A percentile compares a stretch with the other conserved stretches of the same genome.
These are phyloP conservation scores for Dynastes hyllus DNA, from an alignment of 2,888 invertebrate species.

Conservation along the genomic window DNA sequence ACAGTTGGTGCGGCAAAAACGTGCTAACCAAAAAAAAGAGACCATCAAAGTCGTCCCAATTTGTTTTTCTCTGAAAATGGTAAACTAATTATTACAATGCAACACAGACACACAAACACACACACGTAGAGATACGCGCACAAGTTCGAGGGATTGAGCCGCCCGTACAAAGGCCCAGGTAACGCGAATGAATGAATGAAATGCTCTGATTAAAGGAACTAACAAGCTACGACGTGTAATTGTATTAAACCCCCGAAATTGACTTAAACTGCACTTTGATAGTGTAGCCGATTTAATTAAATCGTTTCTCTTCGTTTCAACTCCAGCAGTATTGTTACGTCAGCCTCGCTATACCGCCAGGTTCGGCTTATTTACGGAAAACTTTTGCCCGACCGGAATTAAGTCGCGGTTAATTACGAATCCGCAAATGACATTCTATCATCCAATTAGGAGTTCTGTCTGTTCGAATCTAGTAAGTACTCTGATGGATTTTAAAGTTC, in stretches of 20 bases:
- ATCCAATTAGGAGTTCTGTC: slow-evolving; percentile 16
- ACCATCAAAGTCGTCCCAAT: neutral
- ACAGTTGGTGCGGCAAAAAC: neutral
- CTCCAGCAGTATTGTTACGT: too few species aligned
- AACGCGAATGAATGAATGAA: slow-evolving; percentile 13
- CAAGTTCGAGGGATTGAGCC: neutral
- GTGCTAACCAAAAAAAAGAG: neutral
- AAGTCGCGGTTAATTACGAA: slow-evolving; percentile 31
- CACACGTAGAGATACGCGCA: too few species aligned
- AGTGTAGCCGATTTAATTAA: slow-evolving; percentile 44
- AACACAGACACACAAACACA: too few species aligned
- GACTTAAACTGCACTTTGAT: slow-evolving; percentile 47
- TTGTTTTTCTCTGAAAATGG: slow-evolving; percentile 25
- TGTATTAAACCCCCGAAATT: slow-evolving; percentile 35
- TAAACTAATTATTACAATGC: slow-evolving; percentile 33
- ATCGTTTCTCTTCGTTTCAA: neutral
- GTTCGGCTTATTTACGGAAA: slow-evolving; percentile 30
- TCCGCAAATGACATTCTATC: slow-evolving; percentile 5
- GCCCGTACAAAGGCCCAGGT: neutral
- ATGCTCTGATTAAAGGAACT: slow-evolving; percentile 42
- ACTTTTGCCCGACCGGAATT: slow-evolving; percentile 18
- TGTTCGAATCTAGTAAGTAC: neutral
- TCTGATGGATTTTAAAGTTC: neutral
- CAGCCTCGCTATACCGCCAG: neutral
- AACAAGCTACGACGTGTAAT: slow-evolving; percentile 38